Base-by-base conservation (phyloP, 2,113 vertebrate genomes). In the Myotis brandtii region DNA sequence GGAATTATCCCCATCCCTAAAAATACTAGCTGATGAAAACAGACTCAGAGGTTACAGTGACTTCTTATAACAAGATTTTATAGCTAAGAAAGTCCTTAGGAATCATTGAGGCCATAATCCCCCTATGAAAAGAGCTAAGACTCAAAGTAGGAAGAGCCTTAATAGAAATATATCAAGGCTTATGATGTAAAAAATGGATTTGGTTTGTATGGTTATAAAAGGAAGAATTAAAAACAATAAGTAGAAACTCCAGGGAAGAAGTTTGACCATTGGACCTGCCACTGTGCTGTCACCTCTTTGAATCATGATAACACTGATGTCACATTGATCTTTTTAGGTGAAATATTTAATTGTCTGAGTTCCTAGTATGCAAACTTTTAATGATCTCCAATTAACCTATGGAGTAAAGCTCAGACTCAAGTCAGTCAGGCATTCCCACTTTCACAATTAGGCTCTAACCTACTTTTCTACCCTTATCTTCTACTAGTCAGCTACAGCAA, bases 321-420 rank as follows among this genome's bases (percentile, higher is more conserved):
- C 20, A 95, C 20, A 46, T 50, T 40, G 17, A 50, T 69, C 1
- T 84, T 92, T 66, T 21, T 6, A 76, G 25, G 11, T 70, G 72
- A 75, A 93, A 91, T 86, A 89, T 20, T 34, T 92, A 30, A 85
- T 93, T 81, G 64, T 89, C 16, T 85, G 59, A 96, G 40, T 75
- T 95, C 2, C 25, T 87, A 21, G 20, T 48, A 84, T 76, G 69
- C 1, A 94, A 90, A 91, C 6, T 81, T 96, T 89, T 82, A 32
- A 83, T 90, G 12, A 30, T 69, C 30, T 32, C 21, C 43, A 96
- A 76, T 21, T 66, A 67, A 75, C 8, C 6, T 64, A 72, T 0
- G 82, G 14, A 83, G 17, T 77, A 69, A 81, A 84, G 43, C 23
- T 95, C 86, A 93, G 16, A 96, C 64, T 84, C 59, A 88, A 94